Evolutionary conservation across 2,113 vertebrate genomes (phyloP), one percentile per base, ranked within the genome.

Genomic region (Psittacula cyanocephala): DNA sequence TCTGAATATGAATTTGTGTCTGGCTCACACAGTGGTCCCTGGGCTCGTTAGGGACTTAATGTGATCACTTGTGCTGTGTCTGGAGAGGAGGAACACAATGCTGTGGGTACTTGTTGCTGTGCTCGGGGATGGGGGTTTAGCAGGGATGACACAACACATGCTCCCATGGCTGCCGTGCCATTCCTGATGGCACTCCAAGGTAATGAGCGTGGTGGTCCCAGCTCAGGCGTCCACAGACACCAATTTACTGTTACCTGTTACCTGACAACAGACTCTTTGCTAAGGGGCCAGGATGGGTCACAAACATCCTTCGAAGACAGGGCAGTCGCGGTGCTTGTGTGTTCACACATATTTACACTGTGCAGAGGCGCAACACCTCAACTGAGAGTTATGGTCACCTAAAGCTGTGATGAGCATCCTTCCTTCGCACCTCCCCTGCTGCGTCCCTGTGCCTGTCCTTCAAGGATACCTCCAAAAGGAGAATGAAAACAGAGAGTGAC

Each of bases 131-230:
- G 44, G 37, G 46, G 63, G 13, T 23, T 71, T 9, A 70, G 60
- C 50, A 57, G 91, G 23, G 68, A 3, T 7, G 22, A 65, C 17
- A 44, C 39, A 28, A 17, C 29, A 19, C 31, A 1, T 0, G 5
- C 49, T 82, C 28, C 49, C 82, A 20, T 12, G 47, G 67, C 52
- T 44, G 33, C 52, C 9, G 2, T 9, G 22, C 13, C n/a, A 27
- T 22, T 83, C 31, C 23, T 16, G 22, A 78, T 35, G 9, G 13
- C 55, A 22, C 53, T 74, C 33, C 33, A 43, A 3, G 19, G 63
- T 9, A 67, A 65, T 0, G 1, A 57, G 71, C 0, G 0, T 11
- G 19, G 33, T 19, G 57, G 44, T 84, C 89, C 81, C 91, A 89
- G 52, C 77, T 68, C 44, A 22, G 80, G 23, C 24, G 20, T 19